Conservation (phyloP, 2,113 vertebrate genomes). For the Brienomyrus brachyistius region DNA sequence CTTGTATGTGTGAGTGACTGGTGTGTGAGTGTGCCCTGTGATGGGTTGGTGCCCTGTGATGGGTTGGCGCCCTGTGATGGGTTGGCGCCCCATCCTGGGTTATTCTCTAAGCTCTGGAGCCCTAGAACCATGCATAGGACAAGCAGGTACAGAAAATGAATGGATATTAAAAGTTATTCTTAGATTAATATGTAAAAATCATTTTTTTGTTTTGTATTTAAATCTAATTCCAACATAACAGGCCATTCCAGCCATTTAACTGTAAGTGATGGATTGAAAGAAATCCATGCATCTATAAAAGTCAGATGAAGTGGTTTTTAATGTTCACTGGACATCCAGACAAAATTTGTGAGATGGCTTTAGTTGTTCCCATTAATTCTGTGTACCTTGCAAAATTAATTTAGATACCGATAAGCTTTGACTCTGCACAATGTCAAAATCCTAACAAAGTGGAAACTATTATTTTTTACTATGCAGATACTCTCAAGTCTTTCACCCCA, state of each 20-base stretch:
- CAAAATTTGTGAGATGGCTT: background rate
- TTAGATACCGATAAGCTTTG: background rate
- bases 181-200: background rate
- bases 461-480: background rate
- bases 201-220: background rate
- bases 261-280: background rate
- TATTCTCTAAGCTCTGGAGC: no score
- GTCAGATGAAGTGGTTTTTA: background rate
- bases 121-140: background rate
- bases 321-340: background rate
- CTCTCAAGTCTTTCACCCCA: background rate
- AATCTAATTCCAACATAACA: background rate
- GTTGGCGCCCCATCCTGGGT: no score
- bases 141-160: background rate
- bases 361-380: background rate
- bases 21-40: background rate
- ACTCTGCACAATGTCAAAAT: background rate
- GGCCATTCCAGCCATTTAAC: background rate
- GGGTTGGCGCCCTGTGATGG: no score
- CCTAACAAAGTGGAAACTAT: constrained; percentile 4
- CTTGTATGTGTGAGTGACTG: background rate
- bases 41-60: no score
- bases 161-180: background rate
- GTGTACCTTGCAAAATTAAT: background rate
- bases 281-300: background rate